phyloP scores from a whole-genome alignment of 1,140 invertebrate species.

The Octopus bimaculoides region DNA sequence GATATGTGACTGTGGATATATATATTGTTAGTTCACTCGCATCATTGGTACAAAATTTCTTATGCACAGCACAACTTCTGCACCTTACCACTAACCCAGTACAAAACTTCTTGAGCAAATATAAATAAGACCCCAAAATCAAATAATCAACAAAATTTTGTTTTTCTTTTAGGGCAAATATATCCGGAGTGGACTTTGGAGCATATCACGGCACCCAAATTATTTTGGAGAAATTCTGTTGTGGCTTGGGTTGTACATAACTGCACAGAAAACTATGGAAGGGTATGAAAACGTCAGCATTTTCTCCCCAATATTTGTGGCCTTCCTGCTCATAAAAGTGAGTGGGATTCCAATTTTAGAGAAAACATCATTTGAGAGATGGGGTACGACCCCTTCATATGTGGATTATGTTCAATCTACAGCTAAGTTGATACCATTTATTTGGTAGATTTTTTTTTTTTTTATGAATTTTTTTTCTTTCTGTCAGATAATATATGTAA shows the following conservation, averaged over 20 bases:
- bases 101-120: too few relatives aligned
- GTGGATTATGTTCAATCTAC: constrained; percentile 45
- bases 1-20: too few relatives aligned
- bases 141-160: neutral
- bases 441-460: constrained; percentile 35
- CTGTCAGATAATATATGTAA: too few relatives aligned
- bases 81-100: too few relatives aligned
- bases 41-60: too few relatives aligned
- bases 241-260: constrained; percentile 87
- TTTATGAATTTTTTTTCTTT: too few relatives aligned
- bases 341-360: constrained; percentile 54
- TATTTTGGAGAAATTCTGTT: constrained; percentile 93
- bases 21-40: too few relatives aligned
- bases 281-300: constrained; percentile 48
- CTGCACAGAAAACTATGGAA: constrained; percentile 32
- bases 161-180: constrained; percentile 39
- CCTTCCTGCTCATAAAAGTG: constrained; percentile 46
- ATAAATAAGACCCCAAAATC: too few relatives aligned
- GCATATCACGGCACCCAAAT: constrained; percentile 85
- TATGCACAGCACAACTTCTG: too few relatives aligned
- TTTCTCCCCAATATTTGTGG: constrained; percentile 49
- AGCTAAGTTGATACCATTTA: constrained; percentile 47
- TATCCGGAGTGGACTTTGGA: constrained; percentile 71
- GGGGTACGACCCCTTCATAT: constrained; percentile 47
- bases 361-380: constrained; percentile 41